Conservation (phyloP, 2,797 vertebrate species). For the Rhinoraja longicauda region DNA sequence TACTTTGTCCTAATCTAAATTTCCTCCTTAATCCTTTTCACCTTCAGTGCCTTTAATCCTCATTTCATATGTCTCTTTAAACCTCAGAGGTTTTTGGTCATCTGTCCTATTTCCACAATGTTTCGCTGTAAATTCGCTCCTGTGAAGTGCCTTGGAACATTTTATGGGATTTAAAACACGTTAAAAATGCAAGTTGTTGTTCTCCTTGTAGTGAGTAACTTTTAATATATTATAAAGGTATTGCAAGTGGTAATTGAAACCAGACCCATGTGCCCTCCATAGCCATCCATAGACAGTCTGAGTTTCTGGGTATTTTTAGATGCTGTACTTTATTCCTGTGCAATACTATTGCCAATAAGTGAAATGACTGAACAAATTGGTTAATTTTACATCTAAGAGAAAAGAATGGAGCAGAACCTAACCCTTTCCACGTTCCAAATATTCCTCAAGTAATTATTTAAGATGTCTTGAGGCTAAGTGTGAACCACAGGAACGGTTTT, state of each 20-base stretch:
- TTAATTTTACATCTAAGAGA: not conserved
- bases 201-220: not conserved
- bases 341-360: not conserved
- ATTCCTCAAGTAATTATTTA: not conserved
- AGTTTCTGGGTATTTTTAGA: not conserved
- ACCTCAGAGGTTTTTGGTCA: not conserved
- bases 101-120: not conserved
- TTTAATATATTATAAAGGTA: not conserved
- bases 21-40: not conserved
- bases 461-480: not conserved
- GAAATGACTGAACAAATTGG: not conserved
- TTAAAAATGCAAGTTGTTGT: slow-evolving; percentile 18
- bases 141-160: not conserved
- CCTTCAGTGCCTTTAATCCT: not conserved
- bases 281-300: not conserved
- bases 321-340: not conserved
- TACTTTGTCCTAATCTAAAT: not conserved
- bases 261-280: not conserved
- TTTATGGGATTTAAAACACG: not conserved
- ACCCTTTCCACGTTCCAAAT: not conserved
- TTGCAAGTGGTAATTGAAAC: not conserved
- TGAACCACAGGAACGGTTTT: not conserved
- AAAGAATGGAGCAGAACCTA: not conserved
- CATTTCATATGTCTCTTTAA: not conserved
- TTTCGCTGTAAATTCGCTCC: not conserved